Conservation (phyloP, 2,888 invertebrate species). For the Acrocyrtus sp. region DNA sequence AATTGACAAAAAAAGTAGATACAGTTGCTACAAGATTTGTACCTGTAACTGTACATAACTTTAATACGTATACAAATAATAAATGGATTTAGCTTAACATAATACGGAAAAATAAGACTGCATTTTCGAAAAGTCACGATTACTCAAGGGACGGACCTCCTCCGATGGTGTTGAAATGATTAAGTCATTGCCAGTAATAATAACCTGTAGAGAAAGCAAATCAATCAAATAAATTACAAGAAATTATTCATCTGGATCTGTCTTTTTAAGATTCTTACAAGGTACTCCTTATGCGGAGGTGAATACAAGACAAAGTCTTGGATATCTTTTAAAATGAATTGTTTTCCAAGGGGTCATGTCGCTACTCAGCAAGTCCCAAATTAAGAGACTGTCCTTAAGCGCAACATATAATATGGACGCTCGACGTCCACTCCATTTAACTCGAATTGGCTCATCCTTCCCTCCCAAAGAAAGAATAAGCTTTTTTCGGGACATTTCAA, state of each 20-base stretch:
- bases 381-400: conserved; percentile 45
- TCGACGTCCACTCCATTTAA: conserved; percentile 55
- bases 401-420: conserved; percentile 55
- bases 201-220: too few relatives aligned
- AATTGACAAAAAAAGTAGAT: too few relatives aligned
- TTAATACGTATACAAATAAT: neutral
- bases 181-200: conserved; percentile 22
- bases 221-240: too few relatives aligned
- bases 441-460: conserved; percentile 46
- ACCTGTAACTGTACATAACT: too few relatives aligned
- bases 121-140: conserved; percentile 24
- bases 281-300: conserved; percentile 46
- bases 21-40: too few relatives aligned
- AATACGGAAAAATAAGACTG: conserved; percentile 31
- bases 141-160: conserved; percentile 33
- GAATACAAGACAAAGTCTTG: conserved; percentile 52
- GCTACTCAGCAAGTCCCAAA: conserved; percentile 56
- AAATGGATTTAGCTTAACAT: conserved; percentile 1
- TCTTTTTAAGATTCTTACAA: too few relatives aligned
- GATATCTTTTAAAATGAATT: conserved; percentile 44
- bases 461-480: conserved; percentile 50
- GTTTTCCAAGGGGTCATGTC: conserved; percentile 58
- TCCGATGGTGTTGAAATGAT: conserved; percentile 35
- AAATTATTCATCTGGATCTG: too few relatives aligned
- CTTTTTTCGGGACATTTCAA: conserved; percentile 50